Conservation (phyloP, 2,113 vertebrate species). For the Corynorhinus townsendii region DNA sequence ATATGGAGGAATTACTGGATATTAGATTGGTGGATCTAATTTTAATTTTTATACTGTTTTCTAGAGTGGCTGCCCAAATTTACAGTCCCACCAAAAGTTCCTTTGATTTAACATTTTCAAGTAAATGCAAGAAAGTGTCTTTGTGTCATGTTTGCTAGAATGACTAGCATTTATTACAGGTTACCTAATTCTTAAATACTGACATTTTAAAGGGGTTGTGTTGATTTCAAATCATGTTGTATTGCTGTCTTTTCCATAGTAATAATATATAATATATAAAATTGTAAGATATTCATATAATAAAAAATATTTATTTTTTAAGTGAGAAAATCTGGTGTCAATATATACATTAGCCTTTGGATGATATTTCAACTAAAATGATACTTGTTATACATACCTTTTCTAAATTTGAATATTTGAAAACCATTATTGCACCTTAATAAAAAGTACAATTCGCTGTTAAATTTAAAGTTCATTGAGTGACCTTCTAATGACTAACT, state of each 20-base stretch:
- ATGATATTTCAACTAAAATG: not conserved
- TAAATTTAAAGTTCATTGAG: not conserved
- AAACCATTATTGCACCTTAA: not conserved
- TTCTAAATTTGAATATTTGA: slow-evolving; percentile 16
- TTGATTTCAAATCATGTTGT: not conserved
- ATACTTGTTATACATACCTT: not conserved
- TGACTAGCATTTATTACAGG: not conserved
- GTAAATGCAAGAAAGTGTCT: not conserved
- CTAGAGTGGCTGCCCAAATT: not conserved
- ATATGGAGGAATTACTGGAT: not conserved
- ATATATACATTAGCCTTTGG: not conserved
- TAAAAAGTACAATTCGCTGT: not conserved
- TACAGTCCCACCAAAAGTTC: not conserved
- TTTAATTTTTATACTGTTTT: not conserved
- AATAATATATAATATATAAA: not conserved
- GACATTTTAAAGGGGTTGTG: not conserved
- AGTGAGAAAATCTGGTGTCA: not conserved
- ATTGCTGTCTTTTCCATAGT: not conserved
- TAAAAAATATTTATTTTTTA: not conserved
- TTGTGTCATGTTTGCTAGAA: not conserved
- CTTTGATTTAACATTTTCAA: not conserved
- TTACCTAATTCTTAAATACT: not conserved
- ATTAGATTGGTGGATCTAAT: too few relatives aligned
- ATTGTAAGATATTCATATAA: not conserved
- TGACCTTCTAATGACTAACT: not conserved